Evolutionary conservation across 2,113 vertebrate genomes (phyloP), one percentile per base, ranked within the genome.

Genomic region (Speoplatyrhinus poulsoni): DNA sequence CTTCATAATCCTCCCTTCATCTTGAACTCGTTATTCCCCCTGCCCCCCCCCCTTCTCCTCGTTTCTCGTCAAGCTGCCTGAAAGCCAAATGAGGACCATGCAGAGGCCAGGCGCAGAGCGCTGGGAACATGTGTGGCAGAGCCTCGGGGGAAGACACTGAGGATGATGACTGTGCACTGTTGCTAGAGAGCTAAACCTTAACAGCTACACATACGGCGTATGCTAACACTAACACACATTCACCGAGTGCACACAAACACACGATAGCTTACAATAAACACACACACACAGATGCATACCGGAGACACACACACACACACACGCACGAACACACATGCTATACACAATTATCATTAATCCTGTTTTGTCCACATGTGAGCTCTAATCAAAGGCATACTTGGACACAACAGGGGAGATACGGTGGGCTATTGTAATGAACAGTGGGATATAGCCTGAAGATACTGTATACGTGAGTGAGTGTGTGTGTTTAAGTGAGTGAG

Each of bases 1-100:
- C 60, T 66, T 71, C 65, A 55, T 74, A 79, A 74, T 64, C 73
- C 64, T 71, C 41, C 65, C 73, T 67, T 79, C 89, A 87, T 88
- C 87, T 89, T 92, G 87, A 89, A 90, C 66, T 76, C 70, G 85
- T 90, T 91, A 87, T 36, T 17, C 3, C 54, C 55, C 49, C 46
- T 26, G 26, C 2, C 36, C 32, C 32, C 17, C 17, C 64, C 13
- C 17, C 46, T 19, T 63, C 15, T 41, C 12, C 32, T 62, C 16
- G 7, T 69, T 68, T 71, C 70, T 79, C 60, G 46, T 75, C n/a
- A 70, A 79, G 54, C 65, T 6, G 74, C 71, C 79, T 82, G 70
- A 85, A 80, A 79, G 60, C 79, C 77, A 90, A 88, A 87, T 77
- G 75, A 88, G 76, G 66, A 86, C 67, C 85, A 82, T 80, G 72